Evolutionary conservation across 2,888 invertebrate genomes (phyloP).

Genomic region (Steinernema carpocapsae): DNA sequence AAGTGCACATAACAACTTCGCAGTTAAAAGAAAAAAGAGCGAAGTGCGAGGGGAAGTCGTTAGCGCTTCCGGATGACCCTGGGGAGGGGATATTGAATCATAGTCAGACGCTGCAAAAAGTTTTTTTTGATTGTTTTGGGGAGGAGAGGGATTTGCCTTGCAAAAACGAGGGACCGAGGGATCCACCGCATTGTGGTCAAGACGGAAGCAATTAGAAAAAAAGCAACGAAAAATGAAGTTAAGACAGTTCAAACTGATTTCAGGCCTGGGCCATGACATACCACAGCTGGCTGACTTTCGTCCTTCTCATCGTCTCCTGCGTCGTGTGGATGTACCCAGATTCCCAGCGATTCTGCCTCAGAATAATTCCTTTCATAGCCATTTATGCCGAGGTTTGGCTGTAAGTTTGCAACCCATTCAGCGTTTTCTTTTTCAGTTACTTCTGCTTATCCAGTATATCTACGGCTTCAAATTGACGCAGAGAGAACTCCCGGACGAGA

Average conservation of each 20-base stretch:
- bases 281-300: slow-evolving; percentile 95
- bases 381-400: slow-evolving; percentile 78
- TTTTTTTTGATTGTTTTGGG: too few species aligned
- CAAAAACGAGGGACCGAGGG: too few species aligned
- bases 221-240: slow-evolving; percentile 8
- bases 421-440: slow-evolving; percentile 68
- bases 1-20: too few species aligned
- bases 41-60: not conserved
- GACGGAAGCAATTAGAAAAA: slow-evolving; percentile 15
- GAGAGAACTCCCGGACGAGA: slow-evolving; percentile 78
- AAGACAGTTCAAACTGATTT: slow-evolving; percentile 13
- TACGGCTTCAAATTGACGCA: slow-evolving; percentile 87
- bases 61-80: not conserved
- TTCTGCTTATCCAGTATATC: slow-evolving; percentile 80
- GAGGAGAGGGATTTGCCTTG: too few species aligned
- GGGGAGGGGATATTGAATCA: not conserved
- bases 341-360: slow-evolving; percentile 86
- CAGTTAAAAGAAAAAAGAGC: not conserved
- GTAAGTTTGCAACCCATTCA: not conserved
- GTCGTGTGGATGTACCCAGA: slow-evolving; percentile 93
- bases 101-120: not conserved
- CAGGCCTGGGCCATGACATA: slow-evolving; percentile 95
- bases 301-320: slow-evolving; percentile 89
- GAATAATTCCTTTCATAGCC: slow-evolving; percentile 87
- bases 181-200: slow-evolving; percentile 28